These are phyloP conservation scores for Apis laboriosa DNA, from an alignment of 1,140 invertebrate genomes.

Conservation along the genomic window DNA sequence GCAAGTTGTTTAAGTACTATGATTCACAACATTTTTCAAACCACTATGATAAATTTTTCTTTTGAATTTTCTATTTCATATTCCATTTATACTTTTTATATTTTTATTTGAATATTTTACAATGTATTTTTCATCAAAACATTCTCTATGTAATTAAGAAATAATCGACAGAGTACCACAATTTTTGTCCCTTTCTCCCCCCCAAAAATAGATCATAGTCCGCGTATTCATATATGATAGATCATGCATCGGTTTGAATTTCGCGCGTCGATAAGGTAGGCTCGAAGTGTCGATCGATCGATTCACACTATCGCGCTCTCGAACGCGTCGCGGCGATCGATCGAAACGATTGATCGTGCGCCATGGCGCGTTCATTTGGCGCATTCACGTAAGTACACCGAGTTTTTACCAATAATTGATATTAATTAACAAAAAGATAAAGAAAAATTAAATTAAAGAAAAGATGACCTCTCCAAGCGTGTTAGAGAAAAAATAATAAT, in stretches of 20 bases:
- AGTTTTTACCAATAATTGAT: constrained; percentile 49
- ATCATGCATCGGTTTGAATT: constrained; percentile 23
- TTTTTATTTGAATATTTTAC: neutral
- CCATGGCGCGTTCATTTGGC: constrained; percentile 41
- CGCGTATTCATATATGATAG: neutral
- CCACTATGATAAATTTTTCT: neutral
- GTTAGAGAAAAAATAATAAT: constrained; percentile 53
- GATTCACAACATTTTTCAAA: neutral
- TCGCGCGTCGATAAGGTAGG: constrained; percentile 56
- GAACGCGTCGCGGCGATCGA: constrained; percentile 50
- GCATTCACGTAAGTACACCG: constrained; percentile 59
- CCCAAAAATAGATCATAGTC: constrained; percentile 1
- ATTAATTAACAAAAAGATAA: constrained; percentile 49
- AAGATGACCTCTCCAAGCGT: constrained; percentile 43
- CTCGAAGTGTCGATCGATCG: constrained; percentile 55
- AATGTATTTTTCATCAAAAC: no score
- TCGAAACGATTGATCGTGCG: constrained; percentile 33
- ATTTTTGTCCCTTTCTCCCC: constrained; percentile 13
- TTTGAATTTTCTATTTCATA: neutral
- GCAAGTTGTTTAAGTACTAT: neutral
- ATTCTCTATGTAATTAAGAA: no score
- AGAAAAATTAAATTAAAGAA: neutral
- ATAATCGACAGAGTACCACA: constrained; percentile 43
- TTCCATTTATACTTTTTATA: neutral
- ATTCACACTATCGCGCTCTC: constrained; percentile 27